Evolutionary conservation across 1,140 invertebrate genomes (phyloP), one percentile per base, ranked within the genome.

Genomic region (Ips typographus): DNA sequence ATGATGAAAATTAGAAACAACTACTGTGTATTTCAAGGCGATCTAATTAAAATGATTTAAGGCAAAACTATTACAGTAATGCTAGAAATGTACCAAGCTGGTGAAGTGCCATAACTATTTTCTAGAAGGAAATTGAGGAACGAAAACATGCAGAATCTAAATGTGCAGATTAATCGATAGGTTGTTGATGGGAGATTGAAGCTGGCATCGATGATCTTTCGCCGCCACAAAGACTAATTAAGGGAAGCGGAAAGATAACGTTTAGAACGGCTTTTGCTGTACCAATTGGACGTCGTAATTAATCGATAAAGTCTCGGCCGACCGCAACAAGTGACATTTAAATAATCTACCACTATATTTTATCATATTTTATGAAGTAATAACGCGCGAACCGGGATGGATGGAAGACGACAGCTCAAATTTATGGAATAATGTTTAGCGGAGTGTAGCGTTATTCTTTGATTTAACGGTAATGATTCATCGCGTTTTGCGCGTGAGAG

Each of bases 401-500:
- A 73, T 71, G 61, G 68, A 53, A 70, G 72, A 65, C 65, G 72
- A 73, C 72, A 73, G 72, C 64, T 70, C 7, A 68, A 71, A 73
- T 73, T 73, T 73, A 71, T 73, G 72, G 61, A 70, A 68, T 73
- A 73, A 73, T 71, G 65, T 73, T 73, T 64, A 70, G 68, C 65
- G 62, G 53, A 71, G 72, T 69, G 69, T 72, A 65, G 65, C 68
- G 64, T 70, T 73, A 71, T 73, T 73, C 68, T 73, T 75, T 74
- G 73, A 76, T 76, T 76, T 76, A 74, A 57, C 71, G 59, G 73
- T 72, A 72, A 74, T 74, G 73, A 76, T 76, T 74, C 73, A 74
- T 76, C 73, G 73, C 74, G 74, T 74, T 75, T 75, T 74, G 71
- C 72, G 66, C 57, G 59, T 40, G 59, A 62, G 66, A 70, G 65